Percentiles rank a stretch among this genome's conserved stretches.
phyloP scores from a whole-genome alignment of 2,888 invertebrate genomes.

The Aporophyla lueneburgensis region DNA sequence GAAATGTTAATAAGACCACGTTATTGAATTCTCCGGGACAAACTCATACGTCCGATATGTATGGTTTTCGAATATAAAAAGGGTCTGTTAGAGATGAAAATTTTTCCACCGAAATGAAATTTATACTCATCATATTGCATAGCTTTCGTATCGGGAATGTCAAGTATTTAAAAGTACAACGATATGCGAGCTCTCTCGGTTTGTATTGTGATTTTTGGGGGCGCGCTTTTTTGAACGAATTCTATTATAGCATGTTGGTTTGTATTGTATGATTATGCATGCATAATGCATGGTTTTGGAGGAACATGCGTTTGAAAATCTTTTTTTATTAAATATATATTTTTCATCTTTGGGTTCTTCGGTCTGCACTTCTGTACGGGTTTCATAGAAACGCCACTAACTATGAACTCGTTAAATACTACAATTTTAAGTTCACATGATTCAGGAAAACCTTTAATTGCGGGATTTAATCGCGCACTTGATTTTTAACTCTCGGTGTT shows the following conservation, averaged over 20 bases:
- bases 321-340: background rate
- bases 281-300: slow-evolving; percentile 24
- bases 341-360: background rate
- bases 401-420: background rate
- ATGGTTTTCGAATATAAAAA: slow-evolving; percentile 73
- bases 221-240: slow-evolving; percentile 64
- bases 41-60: slow-evolving; percentile 70
- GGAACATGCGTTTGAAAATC: slow-evolving; percentile 5
- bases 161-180: slow-evolving; percentile 83
- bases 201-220: slow-evolving; percentile 78
- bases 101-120: slow-evolving; percentile 80
- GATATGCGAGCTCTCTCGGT: slow-evolving; percentile 69
- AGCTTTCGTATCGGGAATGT: slow-evolving; percentile 82
- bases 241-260: slow-evolving; percentile 52
- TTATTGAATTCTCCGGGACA: slow-evolving; percentile 75
- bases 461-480: no score
- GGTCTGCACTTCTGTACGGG: background rate
- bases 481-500: no score
- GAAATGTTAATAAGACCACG: slow-evolving; percentile 71
- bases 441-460: background rate
- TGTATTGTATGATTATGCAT: slow-evolving; percentile 29
- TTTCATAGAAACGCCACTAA: no score
- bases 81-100: slow-evolving; percentile 77
- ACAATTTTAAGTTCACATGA: no score
- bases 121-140: slow-evolving; percentile 87